These are phyloP conservation scores for Scolopax bukidnonensis DNA, from an alignment of 2,797 vertebrate genomes.

Conservation along the genomic window DNA sequence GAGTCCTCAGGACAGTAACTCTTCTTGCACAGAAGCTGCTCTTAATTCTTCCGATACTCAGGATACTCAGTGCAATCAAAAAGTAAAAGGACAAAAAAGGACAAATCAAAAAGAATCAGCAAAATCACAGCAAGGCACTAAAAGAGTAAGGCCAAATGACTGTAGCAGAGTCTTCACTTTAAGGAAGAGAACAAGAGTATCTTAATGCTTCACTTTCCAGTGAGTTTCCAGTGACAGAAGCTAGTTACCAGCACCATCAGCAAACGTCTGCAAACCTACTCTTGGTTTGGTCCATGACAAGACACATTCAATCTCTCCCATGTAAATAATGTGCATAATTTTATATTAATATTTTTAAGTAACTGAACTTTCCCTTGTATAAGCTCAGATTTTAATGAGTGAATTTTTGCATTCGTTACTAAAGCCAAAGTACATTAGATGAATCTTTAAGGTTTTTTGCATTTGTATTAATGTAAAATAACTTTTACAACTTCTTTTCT, in stretches of 20 bases:
- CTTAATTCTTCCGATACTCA: neutral
- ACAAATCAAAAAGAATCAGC: constrained; percentile 71
- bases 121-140: constrained; percentile 77
- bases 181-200: constrained; percentile 85
- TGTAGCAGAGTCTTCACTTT: constrained; percentile 78
- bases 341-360: constrained; percentile 66
- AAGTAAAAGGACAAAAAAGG: constrained; percentile 82
- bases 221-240: neutral
- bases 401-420: constrained; percentile 44
- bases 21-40: neutral
- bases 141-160: constrained; percentile 78
- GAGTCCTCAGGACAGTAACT: neutral
- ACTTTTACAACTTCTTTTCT: constrained; percentile 43
- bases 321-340: constrained; percentile 73
- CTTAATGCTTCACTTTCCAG: constrained; percentile 64
- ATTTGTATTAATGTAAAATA: constrained; percentile 30
- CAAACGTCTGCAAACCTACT: neutral
- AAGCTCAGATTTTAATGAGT: constrained; percentile 49
- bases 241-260: neutral
- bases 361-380: constrained; percentile 25
- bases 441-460: neutral
- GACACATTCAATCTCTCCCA: neutral
- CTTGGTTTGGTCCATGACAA: neutral
- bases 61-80: constrained; percentile 52
- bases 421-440: neutral